Evolutionary conservation across 2,797 vertebrate species (phyloP), one percentile per base, ranked within the genome.

Genomic region (Cuniculus paca): DNA sequence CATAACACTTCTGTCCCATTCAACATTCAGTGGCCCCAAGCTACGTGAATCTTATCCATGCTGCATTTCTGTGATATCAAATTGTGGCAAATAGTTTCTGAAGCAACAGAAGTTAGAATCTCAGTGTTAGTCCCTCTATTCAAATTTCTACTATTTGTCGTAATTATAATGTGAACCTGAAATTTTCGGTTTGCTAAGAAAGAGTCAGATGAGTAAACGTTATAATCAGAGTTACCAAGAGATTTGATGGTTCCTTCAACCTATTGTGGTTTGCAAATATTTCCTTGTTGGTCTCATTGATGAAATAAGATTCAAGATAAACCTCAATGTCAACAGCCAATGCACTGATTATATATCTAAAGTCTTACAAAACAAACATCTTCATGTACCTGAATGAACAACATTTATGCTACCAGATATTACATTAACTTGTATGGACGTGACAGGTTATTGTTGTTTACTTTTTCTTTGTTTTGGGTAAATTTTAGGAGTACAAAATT

Each of bases 401-500:
- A 81, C 68, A 81, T 77, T 74, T 14, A 45, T 54, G 45, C 68
- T 39, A 58, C 26, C 19, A 39, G 34, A 58, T 45, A 63, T 54
- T 91, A 56, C 2, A 39, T 60, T 68, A 91, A 60, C 16, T 61
- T 12, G 24, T 50, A 24, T 77, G 9, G 20, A 36, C n/a, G 65
- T 48, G 8, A 26, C 11, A 19, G 14, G 13, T 68, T 90, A 50
- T 45, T 88, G 6, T 34, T 72, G 6, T 34, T 72, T 34, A 81
- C 88, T 58, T 14, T 20, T 85, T 88, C 54, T 60, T 84, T 91
- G 52, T 63, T 36, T 20, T 26, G 11, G 42, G 48, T n/a, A 6
- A 65, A 65, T 88, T 93, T 88, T 85, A 80, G 34, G 24, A 78
- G 80, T 12, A 65, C 39, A 89, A 50, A 91, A 56, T 52, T 63